A percentile compares a stretch with the other conserved stretches of the same genome.
Conservation (phyloP, 2,113 vertebrate species). For the Psephotus haematonotus region DNA sequence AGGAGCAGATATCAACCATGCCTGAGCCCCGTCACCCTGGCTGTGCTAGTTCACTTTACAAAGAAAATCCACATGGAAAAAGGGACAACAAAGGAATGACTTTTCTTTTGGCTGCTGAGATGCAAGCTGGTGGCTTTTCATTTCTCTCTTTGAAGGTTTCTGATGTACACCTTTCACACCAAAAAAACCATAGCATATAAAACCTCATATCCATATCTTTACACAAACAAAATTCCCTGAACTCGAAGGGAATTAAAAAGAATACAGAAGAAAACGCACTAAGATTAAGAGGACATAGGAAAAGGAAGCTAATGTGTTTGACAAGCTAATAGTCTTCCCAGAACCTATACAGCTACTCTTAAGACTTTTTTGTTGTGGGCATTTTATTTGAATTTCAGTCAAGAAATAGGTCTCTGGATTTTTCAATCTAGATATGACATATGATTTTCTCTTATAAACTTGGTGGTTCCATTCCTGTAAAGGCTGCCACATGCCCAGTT, state of each 20-base stretch:
- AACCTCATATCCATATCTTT: neutral
- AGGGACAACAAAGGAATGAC: neutral
- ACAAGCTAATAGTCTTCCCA: neutral
- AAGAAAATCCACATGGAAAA: neutral
- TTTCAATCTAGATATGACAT: neutral
- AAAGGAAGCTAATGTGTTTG: neutral
- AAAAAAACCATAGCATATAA: neutral
- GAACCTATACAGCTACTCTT: neutral
- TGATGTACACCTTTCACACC: neutral
- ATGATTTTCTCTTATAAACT: neutral
- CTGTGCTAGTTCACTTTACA: neutral
- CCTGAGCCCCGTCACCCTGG: accelerated
- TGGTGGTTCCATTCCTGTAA: neutral
- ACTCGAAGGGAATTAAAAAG: neutral
- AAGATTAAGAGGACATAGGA: neutral
- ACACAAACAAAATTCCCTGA: neutral
- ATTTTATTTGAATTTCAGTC: neutral
- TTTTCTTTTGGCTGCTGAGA: neutral
- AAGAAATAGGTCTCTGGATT: neutral
- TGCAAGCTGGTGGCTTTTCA: neutral
- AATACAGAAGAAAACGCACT: neutral
- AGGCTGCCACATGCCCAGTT: neutral
- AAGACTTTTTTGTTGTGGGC: neutral
- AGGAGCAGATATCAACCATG: neutral
- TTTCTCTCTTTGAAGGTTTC: neutral